Percentiles rank a stretch among this genome's conserved stretches.
Evolutionary conservation across 2,113 vertebrate species (phyloP).

Genomic region (Perca fluviatilis): DNA sequence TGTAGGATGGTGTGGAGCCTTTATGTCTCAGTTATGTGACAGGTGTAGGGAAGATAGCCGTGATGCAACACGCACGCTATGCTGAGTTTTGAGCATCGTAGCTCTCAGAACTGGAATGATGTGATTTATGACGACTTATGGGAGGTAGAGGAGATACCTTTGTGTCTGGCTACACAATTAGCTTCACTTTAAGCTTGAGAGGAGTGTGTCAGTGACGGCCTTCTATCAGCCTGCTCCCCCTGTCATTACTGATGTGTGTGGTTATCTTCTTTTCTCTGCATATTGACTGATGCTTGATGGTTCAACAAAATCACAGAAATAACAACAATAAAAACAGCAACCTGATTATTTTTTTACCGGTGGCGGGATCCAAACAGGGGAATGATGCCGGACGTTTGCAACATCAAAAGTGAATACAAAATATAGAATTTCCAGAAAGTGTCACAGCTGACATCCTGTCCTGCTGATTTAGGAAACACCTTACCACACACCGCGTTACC

Average conservation of each 20-base stretch:
- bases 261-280: conserved; percentile 14
- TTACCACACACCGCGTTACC: conserved; percentile 20
- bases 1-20: background rate
- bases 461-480: conserved; percentile 34
- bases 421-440: conserved; percentile 51
- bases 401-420: conserved; percentile 24
- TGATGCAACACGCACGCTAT: background rate
- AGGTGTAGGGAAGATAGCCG: too few species aligned
- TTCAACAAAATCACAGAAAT: background rate
- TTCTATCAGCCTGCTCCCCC: background rate
- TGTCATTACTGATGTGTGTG: conserved; percentile 14
- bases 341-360: background rate
- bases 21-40: background rate
- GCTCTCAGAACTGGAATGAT: background rate
- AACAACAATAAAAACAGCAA: background rate
- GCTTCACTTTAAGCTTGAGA: background rate
- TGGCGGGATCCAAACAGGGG: background rate
- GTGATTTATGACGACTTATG: conserved; percentile 19
- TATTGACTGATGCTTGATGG: background rate
- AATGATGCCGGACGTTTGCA: conserved; percentile 4
- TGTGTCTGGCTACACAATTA: background rate
- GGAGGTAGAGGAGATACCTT: background rate
- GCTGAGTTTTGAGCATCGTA: background rate
- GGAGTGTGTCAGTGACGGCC: background rate
- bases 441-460: background rate